These are phyloP conservation scores for Drosophila incognita DNA, from an alignment of 2,888 invertebrate genomes.

Conservation along the genomic window DNA sequence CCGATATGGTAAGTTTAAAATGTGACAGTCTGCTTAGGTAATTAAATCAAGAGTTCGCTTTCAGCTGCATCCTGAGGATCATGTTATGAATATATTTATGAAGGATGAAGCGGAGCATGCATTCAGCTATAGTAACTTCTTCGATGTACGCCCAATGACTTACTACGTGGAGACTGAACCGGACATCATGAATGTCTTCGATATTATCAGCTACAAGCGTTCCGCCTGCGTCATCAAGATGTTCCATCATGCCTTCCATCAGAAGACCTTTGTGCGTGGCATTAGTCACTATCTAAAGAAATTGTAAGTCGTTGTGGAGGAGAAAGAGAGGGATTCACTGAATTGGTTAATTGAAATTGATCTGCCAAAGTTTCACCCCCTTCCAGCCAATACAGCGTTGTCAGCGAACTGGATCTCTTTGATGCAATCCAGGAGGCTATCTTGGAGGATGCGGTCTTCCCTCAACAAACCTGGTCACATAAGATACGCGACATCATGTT, in stretches of 20 bases:
- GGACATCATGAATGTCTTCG: conserved; percentile 85
- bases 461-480: conserved; percentile 63
- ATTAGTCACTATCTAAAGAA: conserved; percentile 73
- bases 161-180: conserved; percentile 80
- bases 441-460: conserved; percentile 62
- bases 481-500: conserved; percentile 86
- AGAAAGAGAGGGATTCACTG: conserved; percentile 26
- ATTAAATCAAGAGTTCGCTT: neutral
- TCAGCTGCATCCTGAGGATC: conserved; percentile 88
- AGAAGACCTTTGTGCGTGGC: conserved; percentile 78
- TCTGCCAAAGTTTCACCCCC: conserved; percentile 74
- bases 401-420: conserved; percentile 81
- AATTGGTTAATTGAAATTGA: conserved; percentile 80
- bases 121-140: conserved; percentile 75
- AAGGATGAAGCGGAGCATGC: conserved; percentile 84
- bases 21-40: no score
- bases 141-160: conserved; percentile 78
- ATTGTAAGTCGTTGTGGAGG: conserved; percentile 78
- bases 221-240: conserved; percentile 82
- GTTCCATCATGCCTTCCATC: conserved; percentile 83
- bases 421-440: conserved; percentile 74
- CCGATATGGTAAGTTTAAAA: conserved; percentile 73
- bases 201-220: conserved; percentile 89
- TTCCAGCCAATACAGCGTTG: conserved; percentile 82
- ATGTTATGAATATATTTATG: conserved; percentile 87